Conservation (phyloP, 2,113 vertebrate species). For the Candoia aspera region DNA sequence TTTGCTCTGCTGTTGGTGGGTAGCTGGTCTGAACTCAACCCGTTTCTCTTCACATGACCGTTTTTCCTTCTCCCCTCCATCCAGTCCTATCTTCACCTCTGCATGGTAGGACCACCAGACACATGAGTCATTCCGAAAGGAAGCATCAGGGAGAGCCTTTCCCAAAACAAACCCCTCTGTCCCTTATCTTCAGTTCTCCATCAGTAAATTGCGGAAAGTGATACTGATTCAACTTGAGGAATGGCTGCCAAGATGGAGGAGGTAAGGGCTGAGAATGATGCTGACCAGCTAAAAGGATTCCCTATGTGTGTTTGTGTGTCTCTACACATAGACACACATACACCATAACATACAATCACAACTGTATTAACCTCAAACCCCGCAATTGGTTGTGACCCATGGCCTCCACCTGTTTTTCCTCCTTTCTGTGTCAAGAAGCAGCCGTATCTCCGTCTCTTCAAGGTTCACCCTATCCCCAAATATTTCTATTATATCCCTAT, state of each 20-base stretch:
- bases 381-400: background rate
- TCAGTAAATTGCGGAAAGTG: background rate
- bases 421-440: background rate
- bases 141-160: background rate
- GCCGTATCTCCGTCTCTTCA: background rate
- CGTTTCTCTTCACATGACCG: rapidly evolving
- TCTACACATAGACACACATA: background rate
- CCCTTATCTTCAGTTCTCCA: background rate
- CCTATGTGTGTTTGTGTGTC: background rate
- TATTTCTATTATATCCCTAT: conserved; percentile 31
- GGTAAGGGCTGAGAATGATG: background rate
- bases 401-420: background rate
- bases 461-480: conserved; percentile 31
- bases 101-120: background rate
- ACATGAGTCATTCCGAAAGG: background rate
- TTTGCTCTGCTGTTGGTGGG: background rate
- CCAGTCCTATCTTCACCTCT: background rate
- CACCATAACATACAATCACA: background rate
- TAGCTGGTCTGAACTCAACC: background rate
- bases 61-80: background rate
- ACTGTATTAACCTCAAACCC: conserved; percentile 12
- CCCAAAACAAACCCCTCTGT: too few species aligned
- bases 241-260: background rate
- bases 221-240: too few species aligned
- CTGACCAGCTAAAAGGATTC: background rate